Evolutionary conservation across 1,140 invertebrate species (phyloP), one percentile per base, ranked within the genome.

Genomic region (Stegodyphus mimosarum): DNA sequence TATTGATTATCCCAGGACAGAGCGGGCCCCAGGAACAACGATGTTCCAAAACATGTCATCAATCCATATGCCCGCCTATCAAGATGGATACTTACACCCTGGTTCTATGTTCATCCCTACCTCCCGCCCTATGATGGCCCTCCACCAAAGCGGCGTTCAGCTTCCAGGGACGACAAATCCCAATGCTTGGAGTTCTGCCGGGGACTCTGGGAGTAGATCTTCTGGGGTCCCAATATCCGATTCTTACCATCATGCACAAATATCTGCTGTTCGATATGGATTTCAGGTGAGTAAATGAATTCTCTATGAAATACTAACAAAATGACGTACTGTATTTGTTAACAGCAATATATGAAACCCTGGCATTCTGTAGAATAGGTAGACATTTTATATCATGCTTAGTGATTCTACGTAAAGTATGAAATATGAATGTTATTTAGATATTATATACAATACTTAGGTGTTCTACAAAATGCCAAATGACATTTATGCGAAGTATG

Each of bases 31-130:
- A 63, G 71, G 80, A 60, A 66, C 70, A 67, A 83, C 80, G 49
- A 83, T 83, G 80, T 83, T 83, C 80, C 80, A 83, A 49, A 83
- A 83, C 71, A 83, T 83, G 80, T 83, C 80, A 49, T 83, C 80
- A 52, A 73, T 83, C 50, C 80, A 83, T 48, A 74, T 74, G 70
- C 80, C 80, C 48, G 33, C 33, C 33, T 33, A 33, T 33, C 80
- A 83, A 67, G 80, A 83, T 48, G 55, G 55, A 13, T 83, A 83
- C n/a, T 49, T 83, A 60, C 80, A 83, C 33, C 80, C 80, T 6
- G 63, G 70, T 49, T 83, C 80, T 3, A 83, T 83, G 80, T 83
- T 83, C 49, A 63, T 83, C 6, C 80, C 80, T 50, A 74, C 52
- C 17, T 83, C 80, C 2, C 70, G 80, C 10, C 80, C 80, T 48